phyloP scores from a whole-genome alignment of 2,113 vertebrate genomes.

The Perca schrenkii region DNA sequence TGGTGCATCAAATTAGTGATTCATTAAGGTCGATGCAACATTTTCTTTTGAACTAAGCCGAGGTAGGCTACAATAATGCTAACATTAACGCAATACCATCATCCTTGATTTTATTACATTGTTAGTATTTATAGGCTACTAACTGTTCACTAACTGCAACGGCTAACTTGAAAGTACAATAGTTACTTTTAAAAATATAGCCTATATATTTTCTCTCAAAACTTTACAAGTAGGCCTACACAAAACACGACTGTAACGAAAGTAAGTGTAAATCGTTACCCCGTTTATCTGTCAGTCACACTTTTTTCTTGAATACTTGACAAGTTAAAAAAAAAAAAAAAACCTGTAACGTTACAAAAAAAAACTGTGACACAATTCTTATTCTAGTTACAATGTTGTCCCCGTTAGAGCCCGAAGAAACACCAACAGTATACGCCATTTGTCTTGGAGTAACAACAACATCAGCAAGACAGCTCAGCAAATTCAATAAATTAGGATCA shows the following conservation, averaged over 20 bases:
- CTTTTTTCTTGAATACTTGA: background rate
- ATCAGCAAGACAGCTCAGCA: background rate
- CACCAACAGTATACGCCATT: background rate
- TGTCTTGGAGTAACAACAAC: background rate
- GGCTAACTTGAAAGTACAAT: too few species aligned
- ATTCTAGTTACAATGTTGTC: background rate
- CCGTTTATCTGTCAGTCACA: background rate
- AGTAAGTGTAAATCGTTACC: background rate
- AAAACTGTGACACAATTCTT: background rate
- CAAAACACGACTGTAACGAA: background rate
- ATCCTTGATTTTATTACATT: too few species aligned
- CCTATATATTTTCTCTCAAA: too few species aligned
- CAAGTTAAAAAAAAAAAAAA: background rate
- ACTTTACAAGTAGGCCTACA: too few species aligned
- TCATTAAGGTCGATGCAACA: too few species aligned
- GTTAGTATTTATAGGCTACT: too few species aligned
- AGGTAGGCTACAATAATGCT: background rate
- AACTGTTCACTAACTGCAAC: too few species aligned
- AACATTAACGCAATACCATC: too few species aligned
- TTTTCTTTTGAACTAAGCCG: too few species aligned
- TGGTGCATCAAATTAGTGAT: background rate
- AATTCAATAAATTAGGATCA: background rate
- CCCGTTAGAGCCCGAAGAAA: background rate
- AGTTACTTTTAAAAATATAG: too few species aligned
- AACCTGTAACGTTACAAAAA: background rate